Base-by-base conservation (phyloP, 2,888 invertebrate genomes). In the Synergus gifuensis region DNA sequence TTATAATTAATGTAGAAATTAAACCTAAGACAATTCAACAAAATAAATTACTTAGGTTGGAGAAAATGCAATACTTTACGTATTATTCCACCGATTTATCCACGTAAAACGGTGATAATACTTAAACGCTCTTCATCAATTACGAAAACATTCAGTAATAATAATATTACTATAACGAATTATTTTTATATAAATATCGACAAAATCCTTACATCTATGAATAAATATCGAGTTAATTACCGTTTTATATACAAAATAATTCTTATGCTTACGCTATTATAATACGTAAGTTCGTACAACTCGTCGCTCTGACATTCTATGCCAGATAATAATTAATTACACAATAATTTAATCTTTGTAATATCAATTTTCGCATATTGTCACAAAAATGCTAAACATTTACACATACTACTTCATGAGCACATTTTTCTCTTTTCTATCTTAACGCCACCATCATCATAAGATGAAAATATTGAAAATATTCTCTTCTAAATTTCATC, bases 121-220 rank as follows among this genome's bases (percentile, higher is more conserved):
- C 58, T 9, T 58, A 18, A 49, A 16, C 11, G 18, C 11, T 8
- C 0, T 58, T 22, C 4, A 60, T 60, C 60, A 12, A 22, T 60
- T 22, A 60, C 60, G 60, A 22, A 36, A 60, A 60, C 22, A 60
- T 60, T 18, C 60, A 60, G 12, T 60, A 46, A 46, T 46, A 46
- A 12, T 54, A n/a, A 54, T n/a, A 54, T 60, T 22, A 22, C 22
- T 60, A 22, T 22, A 60, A 18, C 12, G 12, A 4, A 22, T 4
- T 22, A 22, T 60, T 60, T 22, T 60, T 22, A 60, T 60, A 60
- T 60, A 60, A 60, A 60, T 60, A 60, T 60, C 12, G 60, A 22
- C 12, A 77, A 83, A 82, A 83, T 83, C 78, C 82, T 84, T 63
- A 76, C 63, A 58, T 63, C 78, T 78, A 82, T 82, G 81, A 79